Evolutionary conservation across 2,888 invertebrate genomes (phyloP).

Genomic region (Magallana nippona): DNA sequence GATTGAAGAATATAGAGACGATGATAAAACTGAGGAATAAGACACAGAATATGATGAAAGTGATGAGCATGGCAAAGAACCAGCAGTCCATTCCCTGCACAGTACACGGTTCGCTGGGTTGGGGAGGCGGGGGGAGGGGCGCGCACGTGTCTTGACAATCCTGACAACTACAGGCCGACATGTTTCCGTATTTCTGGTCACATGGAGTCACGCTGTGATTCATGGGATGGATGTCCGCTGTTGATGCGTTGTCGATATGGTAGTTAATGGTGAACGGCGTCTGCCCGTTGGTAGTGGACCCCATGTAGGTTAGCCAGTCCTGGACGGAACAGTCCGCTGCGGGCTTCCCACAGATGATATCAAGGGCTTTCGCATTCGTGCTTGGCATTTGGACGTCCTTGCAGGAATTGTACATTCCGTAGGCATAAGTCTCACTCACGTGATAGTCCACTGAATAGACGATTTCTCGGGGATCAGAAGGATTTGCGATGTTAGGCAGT

Average conservation of each 20-base stretch:
- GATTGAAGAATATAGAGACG: slow-evolving; percentile 68
- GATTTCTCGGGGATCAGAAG: slow-evolving; percentile 3
- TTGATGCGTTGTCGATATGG: slow-evolving; percentile 64
- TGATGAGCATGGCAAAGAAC: slow-evolving; percentile 87
- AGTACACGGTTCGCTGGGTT: slow-evolving; percentile 83
- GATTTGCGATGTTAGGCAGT: slow-evolving; percentile 68
- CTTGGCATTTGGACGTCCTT: slow-evolving; percentile 90
- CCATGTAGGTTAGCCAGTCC: slow-evolving; percentile 81
- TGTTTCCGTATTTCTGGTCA: slow-evolving; percentile 73
- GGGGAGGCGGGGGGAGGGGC: slow-evolving; percentile 83
- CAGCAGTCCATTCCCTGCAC: slow-evolving; percentile 89
- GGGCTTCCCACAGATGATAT: slow-evolving; percentile 90
- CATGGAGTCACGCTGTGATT: slow-evolving; percentile 69
- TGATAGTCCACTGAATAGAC: slow-evolving; percentile 85
- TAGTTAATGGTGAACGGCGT: slow-evolving; percentile 79
- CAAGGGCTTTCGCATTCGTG: slow-evolving; percentile 86
- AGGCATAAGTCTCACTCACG: slow-evolving; percentile 86
- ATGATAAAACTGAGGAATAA: slow-evolving; percentile 82
- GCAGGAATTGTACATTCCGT: slow-evolving; percentile 90
- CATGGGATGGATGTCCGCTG: slow-evolving; percentile 60
- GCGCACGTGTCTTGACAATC: slow-evolving; percentile 85
- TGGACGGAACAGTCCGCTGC: slow-evolving; percentile 86
- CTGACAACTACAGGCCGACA: slow-evolving; percentile 90
- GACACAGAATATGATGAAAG: slow-evolving; percentile 87
- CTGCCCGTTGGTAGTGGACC: slow-evolving; percentile 73